Percentiles rank a stretch among this genome's conserved stretches.
phyloP scores from a whole-genome alignment of 2,797 vertebrate species.

The Pyrocephalus nanus region DNA sequence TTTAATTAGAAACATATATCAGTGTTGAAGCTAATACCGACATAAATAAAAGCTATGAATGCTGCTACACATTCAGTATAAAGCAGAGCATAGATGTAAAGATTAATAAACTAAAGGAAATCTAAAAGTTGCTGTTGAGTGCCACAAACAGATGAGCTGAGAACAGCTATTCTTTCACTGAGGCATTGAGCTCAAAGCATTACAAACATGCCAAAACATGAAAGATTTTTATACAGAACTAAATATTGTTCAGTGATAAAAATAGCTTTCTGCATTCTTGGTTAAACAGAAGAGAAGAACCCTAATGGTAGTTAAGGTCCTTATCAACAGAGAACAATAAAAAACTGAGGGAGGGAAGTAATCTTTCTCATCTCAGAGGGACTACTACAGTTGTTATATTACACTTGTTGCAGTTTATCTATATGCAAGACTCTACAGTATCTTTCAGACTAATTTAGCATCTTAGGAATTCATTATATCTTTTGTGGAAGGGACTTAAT shows the following conservation, averaged over 20 bases:
- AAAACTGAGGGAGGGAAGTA: slow-evolving; percentile 58
- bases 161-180: neutral
- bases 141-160: neutral
- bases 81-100: slow-evolving; percentile 28
- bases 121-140: slow-evolving; percentile 27
- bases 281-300: slow-evolving; percentile 41
- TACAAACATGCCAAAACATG: slow-evolving; percentile 15
- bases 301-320: slow-evolving; percentile 44
- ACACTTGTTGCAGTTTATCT: slow-evolving; percentile 39
- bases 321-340: slow-evolving; percentile 69
- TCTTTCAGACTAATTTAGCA: slow-evolving; percentile 65
- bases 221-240: slow-evolving; percentile 51
- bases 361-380: slow-evolving; percentile 49
- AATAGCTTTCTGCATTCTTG: slow-evolving; percentile 53
- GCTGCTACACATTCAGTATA: neutral
- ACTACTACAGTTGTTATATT: slow-evolving; percentile 48
- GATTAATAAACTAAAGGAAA: slow-evolving; percentile 49
- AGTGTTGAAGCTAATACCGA: neutral
- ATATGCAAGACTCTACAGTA: slow-evolving; percentile 13
- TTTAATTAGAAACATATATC: slow-evolving; percentile 30
- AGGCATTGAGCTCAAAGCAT: slow-evolving; percentile 50
- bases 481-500: slow-evolving; percentile 54
- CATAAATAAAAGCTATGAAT: slow-evolving; percentile 11
- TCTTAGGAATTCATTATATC: slow-evolving; percentile 43
- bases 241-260: slow-evolving; percentile 64